Percentiles rank a stretch among this genome's conserved stretches.
phyloP scores from a whole-genome alignment of 2,113 vertebrate species.

The Mungos mungo region DNA sequence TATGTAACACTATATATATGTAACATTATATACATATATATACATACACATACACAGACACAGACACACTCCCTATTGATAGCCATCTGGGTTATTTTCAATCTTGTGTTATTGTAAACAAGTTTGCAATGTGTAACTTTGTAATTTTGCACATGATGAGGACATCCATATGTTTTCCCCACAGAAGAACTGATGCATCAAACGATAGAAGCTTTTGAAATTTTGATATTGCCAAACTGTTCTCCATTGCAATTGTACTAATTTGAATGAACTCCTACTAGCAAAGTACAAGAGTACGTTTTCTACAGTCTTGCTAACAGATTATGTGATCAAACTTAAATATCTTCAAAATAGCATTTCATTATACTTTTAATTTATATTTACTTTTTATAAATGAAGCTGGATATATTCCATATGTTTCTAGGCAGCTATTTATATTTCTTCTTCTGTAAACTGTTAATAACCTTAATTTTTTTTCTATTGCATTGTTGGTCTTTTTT shows the following conservation, averaged over 20 bases:
- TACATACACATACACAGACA: too few species aligned
- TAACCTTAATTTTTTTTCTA: not conserved
- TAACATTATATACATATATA: too few species aligned
- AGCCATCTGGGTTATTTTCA: not conserved
- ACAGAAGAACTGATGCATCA: not conserved
- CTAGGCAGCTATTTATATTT: not conserved
- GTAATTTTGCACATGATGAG: not conserved
- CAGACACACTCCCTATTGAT: not conserved
- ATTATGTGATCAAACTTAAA: not conserved
- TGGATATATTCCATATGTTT: not conserved
- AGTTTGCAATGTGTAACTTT: not conserved
- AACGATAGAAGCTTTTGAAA: not conserved
- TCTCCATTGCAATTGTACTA: not conserved
- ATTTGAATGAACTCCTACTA: not conserved
- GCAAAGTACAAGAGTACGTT: not conserved
- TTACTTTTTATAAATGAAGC: constrained; percentile 1
- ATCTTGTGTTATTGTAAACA: not conserved
- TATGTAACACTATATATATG: not conserved
- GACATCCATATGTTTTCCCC: not conserved
- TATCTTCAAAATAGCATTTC: not conserved
- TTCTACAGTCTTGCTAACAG: not conserved
- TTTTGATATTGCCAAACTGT: constrained; percentile 7
- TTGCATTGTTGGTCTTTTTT: not conserved
- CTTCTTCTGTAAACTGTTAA: constrained; percentile 13
- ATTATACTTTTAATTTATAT: constrained; percentile 21